A percentile compares a stretch with the other conserved stretches of the same genome.
Evolutionary conservation across 2,888 invertebrate genomes (phyloP).

Genomic region (Geophilus truncorum): DNA sequence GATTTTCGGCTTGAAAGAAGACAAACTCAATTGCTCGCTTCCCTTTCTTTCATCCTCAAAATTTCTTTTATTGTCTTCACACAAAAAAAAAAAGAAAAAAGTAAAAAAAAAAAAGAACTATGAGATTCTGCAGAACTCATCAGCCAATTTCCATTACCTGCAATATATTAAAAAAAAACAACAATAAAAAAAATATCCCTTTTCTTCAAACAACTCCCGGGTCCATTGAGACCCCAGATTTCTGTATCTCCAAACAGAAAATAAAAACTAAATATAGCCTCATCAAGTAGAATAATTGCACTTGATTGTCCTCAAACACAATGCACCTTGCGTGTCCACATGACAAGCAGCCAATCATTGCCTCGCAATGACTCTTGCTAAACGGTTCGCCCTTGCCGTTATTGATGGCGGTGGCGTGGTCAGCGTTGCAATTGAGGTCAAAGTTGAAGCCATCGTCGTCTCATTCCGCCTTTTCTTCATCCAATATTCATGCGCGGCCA

Average conservation of each 20-base stretch:
- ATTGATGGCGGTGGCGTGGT: neutral
- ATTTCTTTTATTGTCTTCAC: neutral
- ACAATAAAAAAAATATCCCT: neutral
- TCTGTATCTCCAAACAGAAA: neutral
- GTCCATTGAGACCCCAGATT: too few species aligned
- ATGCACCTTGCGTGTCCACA: slow-evolving; percentile 5
- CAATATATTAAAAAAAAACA: neutral
- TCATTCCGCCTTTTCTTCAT: neutral
- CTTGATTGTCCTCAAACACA: neutral
- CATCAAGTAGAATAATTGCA: neutral
- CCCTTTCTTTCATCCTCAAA: slow-evolving; percentile 3
- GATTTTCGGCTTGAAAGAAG: slow-evolving; percentile 27
- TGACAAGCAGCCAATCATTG: neutral
- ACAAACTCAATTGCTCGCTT: slow-evolving; percentile 24
- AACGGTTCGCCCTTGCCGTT: slow-evolving; percentile 13
- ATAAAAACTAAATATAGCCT: neutral
- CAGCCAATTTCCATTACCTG: neutral
- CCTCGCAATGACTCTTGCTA: neutral
- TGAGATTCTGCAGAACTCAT: neutral
- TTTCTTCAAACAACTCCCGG: neutral
- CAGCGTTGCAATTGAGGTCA: slow-evolving; percentile 20
- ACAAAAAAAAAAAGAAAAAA: neutral
- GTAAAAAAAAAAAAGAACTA: neutral
- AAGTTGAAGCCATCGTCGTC: neutral
- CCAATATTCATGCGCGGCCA: slow-evolving; percentile 1